Evolutionary conservation across 2,797 vertebrate genomes (phyloP).

Genomic region (Aeoliscus strigatus): DNA sequence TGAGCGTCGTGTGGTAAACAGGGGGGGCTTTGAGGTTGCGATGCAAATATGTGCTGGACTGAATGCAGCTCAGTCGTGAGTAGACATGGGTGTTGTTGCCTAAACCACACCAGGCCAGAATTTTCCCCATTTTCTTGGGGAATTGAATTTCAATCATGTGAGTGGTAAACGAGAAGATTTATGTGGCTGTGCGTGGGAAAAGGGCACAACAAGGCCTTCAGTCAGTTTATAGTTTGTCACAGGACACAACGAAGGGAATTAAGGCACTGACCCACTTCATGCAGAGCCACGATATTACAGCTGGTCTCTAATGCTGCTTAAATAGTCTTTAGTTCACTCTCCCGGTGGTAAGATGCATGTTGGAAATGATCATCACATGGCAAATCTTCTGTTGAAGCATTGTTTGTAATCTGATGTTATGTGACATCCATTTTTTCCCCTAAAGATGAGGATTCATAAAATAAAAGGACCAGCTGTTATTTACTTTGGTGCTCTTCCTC

Average conservation of each 20-base stretch:
- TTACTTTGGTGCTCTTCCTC: conserved; percentile 32
- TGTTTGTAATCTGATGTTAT: no score
- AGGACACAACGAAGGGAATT: conserved; percentile 62
- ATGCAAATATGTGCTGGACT: no score
- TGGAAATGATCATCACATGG: no score
- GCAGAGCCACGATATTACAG: conserved; percentile 33
- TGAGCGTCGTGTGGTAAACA: no score
- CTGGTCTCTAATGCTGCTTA: conserved; percentile 42
- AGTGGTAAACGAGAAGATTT: conserved; percentile 68
- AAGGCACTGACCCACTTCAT: conserved; percentile 58
- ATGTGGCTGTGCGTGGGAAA: conserved; percentile 56
- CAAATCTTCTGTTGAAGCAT: no score
- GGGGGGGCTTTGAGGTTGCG: no score
- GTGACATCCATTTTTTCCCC: no score
- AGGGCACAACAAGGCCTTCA: conserved; percentile 53
- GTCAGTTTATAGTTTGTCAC: conserved; percentile 62
- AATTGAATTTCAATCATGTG: conserved; percentile 64
- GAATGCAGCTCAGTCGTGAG: no score
- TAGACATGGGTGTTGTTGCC: conserved; percentile 38
- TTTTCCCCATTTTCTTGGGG: conserved; percentile 54
- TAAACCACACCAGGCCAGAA: conserved; percentile 46
- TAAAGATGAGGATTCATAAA: conserved; percentile 15
- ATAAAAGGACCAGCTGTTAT: conserved; percentile 24
- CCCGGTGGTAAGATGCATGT: conserved; percentile 16
- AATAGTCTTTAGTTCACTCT: no score